Evolutionary conservation across 1,140 invertebrate genomes (phyloP), one percentile per base, ranked within the genome.

Genomic region (Cephus cinctus): DNA sequence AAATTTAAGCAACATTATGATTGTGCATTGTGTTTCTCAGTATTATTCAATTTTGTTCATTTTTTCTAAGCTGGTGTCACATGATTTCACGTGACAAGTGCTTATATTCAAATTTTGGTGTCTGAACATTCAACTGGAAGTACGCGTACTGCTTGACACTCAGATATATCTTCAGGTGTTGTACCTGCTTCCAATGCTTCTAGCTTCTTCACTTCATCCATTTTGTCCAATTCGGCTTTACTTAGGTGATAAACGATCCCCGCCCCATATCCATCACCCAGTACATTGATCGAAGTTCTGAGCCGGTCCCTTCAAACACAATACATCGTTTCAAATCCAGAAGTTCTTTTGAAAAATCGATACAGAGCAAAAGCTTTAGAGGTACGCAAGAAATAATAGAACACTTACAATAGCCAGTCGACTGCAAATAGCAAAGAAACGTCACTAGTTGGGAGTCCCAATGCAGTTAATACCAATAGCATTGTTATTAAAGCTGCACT

Each of bases 261-360:
- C 4, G 89, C 87, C 2, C 89, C 89, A 51, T 87, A 83, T 25
- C 86, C 85, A 71, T 92, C 89, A 15, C 89, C 89, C 27, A 89
- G 72, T 9, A 92, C 89, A 64, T 92, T 92, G 47, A 90, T 87
- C 41, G 87, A 85, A 3, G 89, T 92, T 42, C 89, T 80, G 58
- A 91, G 86, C 77, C 69, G 71, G 57, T 78, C 77, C 12, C 77
- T 79, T 50, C 5, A 56, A 57, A 35, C 27, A 2, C 14, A 11
- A 12, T 11, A 30, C 27, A 9, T 12, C 14, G 27, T 30, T 30
- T 11, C 14, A 30, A 8, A 6, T 8, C 25, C 8, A n/a, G 25
- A n/a, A 8, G 25, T 6, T n/a, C 25, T 8, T n/a, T n/a, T n/a
- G 25, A 8, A n/a, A 27, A n/a, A 6, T 8, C 6, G n/a, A 14